Conservation (phyloP, 2,797 vertebrate genomes). For the Megalops cyprinoides region DNA sequence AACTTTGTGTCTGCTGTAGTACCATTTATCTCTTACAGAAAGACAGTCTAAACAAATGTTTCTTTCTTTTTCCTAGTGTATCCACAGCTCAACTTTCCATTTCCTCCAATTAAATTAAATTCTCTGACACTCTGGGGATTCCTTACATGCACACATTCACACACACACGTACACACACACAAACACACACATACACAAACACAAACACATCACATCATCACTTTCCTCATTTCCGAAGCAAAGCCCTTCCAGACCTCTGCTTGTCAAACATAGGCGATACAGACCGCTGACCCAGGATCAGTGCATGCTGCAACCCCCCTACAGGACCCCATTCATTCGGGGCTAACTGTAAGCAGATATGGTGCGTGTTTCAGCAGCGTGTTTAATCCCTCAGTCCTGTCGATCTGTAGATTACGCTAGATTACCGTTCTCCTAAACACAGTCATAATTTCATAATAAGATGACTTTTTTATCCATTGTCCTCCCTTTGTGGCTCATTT, state of each 20-base stretch:
- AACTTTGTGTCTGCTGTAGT: background rate
- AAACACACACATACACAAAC: constrained; percentile 26
- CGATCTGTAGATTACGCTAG: background rate
- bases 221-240: background rate
- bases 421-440: background rate
- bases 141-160: background rate
- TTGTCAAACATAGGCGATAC: background rate
- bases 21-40: background rate
- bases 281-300: background rate
- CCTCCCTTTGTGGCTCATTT: too few relatives aligned
- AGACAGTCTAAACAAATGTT: background rate
- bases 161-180: constrained; percentile 38
- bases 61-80: background rate
- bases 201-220: constrained; percentile 30
- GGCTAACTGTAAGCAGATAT: background rate
- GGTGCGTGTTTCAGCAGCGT: background rate
- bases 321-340: background rate
- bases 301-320: background rate
- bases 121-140: background rate
- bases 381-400: background rate
- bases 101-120: background rate
- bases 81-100: background rate
- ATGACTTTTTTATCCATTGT: background rate
- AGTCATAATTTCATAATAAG: background rate
- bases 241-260: background rate